Percentiles rank a stretch among this genome's conserved stretches.
phyloP scores from a whole-genome alignment of 2,113 vertebrate species.

The Cyanocitta stelleri region DNA sequence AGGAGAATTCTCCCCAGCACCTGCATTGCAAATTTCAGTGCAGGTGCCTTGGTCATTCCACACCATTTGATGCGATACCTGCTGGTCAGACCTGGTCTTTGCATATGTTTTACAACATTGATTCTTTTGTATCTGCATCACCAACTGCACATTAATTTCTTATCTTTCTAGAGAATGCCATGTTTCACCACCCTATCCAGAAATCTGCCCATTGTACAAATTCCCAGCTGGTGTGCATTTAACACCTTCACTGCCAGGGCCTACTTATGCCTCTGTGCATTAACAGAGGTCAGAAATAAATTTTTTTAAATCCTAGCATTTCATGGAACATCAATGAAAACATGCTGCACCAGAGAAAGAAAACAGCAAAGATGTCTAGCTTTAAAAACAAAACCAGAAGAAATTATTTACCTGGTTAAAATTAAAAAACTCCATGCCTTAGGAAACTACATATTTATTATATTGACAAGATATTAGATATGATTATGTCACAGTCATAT shows the following conservation, averaged over 20 bases:
- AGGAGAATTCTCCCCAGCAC: background rate
- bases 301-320: background rate
- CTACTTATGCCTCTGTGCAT: background rate
- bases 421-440: accelerated
- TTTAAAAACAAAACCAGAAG: background rate
- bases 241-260: background rate
- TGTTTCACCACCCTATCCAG: background rate
- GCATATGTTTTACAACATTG: accelerated
- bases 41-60: background rate
- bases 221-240: background rate
- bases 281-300: background rate
- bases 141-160: background rate
- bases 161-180: background rate
- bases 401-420: background rate
- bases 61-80: background rate
- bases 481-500: background rate
- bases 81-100: background rate
- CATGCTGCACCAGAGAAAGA: background rate
- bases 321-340: background rate
- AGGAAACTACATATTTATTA: background rate
- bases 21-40: background rate
- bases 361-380: background rate
- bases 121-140: background rate
- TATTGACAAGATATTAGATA: background rate
- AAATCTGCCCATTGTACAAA: background rate